These are phyloP conservation scores for Aplysia californica DNA, from an alignment of 1,140 invertebrate genomes.

Conservation along the genomic window DNA sequence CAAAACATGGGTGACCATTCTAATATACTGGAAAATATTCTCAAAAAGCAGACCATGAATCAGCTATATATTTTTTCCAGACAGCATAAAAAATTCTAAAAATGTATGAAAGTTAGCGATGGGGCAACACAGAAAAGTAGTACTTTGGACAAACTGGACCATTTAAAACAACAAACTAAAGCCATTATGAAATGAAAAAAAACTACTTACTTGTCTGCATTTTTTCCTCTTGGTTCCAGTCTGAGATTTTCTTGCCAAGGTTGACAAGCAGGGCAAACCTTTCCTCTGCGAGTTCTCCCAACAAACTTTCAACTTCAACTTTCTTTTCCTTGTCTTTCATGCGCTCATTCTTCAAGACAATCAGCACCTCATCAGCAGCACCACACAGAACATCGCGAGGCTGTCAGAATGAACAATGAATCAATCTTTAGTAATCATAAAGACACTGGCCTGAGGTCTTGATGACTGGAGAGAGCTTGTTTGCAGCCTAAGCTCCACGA, in stretches of 20 bases:
- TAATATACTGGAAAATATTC: background rate
- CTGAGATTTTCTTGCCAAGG: slow-evolving; percentile 97
- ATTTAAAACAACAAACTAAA: too few relatives aligned
- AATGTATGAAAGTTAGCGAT: too few relatives aligned
- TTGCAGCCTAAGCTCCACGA: background rate
- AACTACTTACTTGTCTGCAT: slow-evolving; percentile 70
- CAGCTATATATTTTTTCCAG: background rate
- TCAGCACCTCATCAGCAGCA: slow-evolving; percentile 97
- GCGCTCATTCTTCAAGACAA: slow-evolving; percentile 95
- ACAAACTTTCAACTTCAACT: slow-evolving; percentile 86
- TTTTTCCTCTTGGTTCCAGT: slow-evolving; percentile 91
- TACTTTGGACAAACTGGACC: too few relatives aligned
- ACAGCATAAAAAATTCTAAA: too few relatives aligned
- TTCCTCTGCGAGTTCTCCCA: slow-evolving; percentile 92
- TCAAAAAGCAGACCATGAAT: background rate
- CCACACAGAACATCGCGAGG: slow-evolving; percentile 96
- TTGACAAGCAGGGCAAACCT: slow-evolving; percentile 95
- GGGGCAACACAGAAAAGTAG: too few relatives aligned
- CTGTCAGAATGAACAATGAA: slow-evolving; percentile 54
- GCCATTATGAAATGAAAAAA: background rate
- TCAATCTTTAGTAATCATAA: too few relatives aligned
- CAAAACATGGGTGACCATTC: too few relatives aligned
- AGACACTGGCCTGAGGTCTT: too few relatives aligned
- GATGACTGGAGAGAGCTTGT: too few relatives aligned
- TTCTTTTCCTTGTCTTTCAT: slow-evolving; percentile 95